phyloP scores from a whole-genome alignment of 2,888 invertebrate species.

The Euclidia mi region DNA sequence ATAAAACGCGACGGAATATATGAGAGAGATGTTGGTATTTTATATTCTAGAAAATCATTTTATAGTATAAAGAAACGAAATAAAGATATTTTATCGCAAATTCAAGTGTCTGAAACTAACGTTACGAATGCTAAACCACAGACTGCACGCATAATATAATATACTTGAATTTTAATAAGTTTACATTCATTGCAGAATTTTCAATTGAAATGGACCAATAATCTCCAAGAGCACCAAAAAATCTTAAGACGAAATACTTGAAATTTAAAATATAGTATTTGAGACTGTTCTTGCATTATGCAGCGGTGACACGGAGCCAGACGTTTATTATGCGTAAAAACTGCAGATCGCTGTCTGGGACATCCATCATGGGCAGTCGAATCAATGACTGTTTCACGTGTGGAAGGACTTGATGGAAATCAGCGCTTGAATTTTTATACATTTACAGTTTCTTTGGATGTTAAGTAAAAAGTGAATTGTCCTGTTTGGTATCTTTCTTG shows the following conservation, averaged over 20 bases:
- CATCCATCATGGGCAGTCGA: constrained; percentile 57
- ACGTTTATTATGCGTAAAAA: constrained; percentile 61
- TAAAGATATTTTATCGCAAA: too few species aligned
- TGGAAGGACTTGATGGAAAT: constrained; percentile 13
- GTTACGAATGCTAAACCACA: too few species aligned
- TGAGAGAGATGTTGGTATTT: too few species aligned
- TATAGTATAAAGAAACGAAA: too few species aligned
- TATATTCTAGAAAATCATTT: too few species aligned
- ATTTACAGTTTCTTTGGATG: not conserved
- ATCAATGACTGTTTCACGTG: constrained; percentile 47
- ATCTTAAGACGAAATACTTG: constrained; percentile 10
- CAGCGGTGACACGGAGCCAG: constrained; percentile 70
- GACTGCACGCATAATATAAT: not conserved
- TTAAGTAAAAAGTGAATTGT: too few species aligned
- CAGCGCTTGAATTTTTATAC: constrained; percentile 3
- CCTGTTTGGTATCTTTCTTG: too few species aligned
- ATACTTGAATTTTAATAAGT: not conserved
- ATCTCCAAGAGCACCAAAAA: not conserved
- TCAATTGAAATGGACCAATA: not conserved
- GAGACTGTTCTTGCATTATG: constrained; percentile 67
- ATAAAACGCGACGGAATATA: too few species aligned
- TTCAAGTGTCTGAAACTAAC: too few species aligned
- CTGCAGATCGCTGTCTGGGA: constrained; percentile 64
- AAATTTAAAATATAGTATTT: constrained; percentile 38
- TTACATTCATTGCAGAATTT: too few species aligned